Conservation (phyloP, 2,888 invertebrate genomes). For the Drosophila anomalipes region DNA sequence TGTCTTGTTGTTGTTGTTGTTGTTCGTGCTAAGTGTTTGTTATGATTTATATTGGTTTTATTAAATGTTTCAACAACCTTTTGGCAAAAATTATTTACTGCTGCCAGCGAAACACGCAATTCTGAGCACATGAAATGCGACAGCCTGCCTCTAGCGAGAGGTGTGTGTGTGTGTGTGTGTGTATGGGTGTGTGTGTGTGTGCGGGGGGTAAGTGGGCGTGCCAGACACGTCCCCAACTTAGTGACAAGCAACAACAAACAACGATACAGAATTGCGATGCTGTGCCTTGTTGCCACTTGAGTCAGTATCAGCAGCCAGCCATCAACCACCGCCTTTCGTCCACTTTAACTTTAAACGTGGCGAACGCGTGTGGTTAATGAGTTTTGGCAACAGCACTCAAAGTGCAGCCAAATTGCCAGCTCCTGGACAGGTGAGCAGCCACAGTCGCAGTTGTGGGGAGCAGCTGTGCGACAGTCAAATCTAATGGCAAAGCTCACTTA, state of each 20-base stretch:
- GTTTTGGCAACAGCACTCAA: constrained; percentile 63
- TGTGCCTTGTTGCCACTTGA: constrained; percentile 25
- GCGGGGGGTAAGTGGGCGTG: not conserved
- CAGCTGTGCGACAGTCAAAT: constrained; percentile 49
- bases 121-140: constrained; percentile 47
- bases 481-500: constrained; percentile 64
- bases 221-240: constrained; percentile 23
- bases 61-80: constrained; percentile 84
- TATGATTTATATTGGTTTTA: constrained; percentile 85
- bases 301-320: not conserved
- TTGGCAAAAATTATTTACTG: constrained; percentile 78
- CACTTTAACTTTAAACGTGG: constrained; percentile 24
- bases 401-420: constrained; percentile 32
- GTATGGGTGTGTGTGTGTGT: not conserved
- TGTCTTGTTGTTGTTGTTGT: constrained; percentile 55
- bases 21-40: constrained; percentile 78
- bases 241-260: constrained; percentile 39
- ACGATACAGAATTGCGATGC: constrained; percentile 22
- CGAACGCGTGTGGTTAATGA: constrained; percentile 56
- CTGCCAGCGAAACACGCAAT: constrained; percentile 54
- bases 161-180: not conserved
- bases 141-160: constrained; percentile 24
- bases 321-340: not conserved
- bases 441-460: constrained; percentile 1
- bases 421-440: constrained; percentile 31